A percentile compares a stretch with the other conserved stretches of the same genome.
Evolutionary conservation across 2,888 invertebrate species (phyloP).

Genomic region (Carabus problematicus): DNA sequence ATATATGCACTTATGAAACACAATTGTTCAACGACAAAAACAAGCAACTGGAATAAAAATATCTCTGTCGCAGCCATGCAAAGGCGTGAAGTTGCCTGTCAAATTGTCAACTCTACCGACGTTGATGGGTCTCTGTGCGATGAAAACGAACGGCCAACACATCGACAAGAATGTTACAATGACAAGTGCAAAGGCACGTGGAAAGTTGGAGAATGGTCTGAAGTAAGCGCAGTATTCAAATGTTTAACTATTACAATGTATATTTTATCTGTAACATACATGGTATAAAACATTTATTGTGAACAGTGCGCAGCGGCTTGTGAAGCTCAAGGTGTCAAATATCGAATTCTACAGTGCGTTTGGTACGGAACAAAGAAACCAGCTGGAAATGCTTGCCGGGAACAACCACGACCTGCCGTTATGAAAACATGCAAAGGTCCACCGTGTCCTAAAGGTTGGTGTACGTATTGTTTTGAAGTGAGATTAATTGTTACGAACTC

Average conservation of each 20-base stretch:
- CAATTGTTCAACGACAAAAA: background rate
- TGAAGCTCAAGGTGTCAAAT: constrained; percentile 83
- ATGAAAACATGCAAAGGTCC: constrained; percentile 78
- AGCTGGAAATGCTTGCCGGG: constrained; percentile 86
- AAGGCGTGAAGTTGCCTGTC: constrained; percentile 71
- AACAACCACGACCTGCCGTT: constrained; percentile 77
- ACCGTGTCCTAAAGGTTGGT: constrained; percentile 64
- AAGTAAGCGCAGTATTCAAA: constrained; percentile 65
- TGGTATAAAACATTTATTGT: background rate
- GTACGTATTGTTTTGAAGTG: constrained; percentile 17
- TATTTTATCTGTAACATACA: background rate
- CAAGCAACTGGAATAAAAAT: background rate
- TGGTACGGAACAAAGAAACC: constrained; percentile 87
- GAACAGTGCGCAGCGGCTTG: constrained; percentile 85
- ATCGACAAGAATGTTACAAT: constrained; percentile 81
- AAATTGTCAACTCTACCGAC: constrained; percentile 56
- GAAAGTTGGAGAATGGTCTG: constrained; percentile 92
- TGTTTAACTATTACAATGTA: no score
- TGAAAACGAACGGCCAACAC: constrained; percentile 74
- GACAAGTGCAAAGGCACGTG: constrained; percentile 88
- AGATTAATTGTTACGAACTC: background rate
- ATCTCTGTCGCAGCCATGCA: constrained; percentile 68
- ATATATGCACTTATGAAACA: background rate
- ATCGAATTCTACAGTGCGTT: constrained; percentile 89
- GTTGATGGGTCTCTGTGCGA: constrained; percentile 69